A percentile compares a stretch with the other conserved stretches of the same genome.
phyloP scores from a whole-genome alignment of 2,888 invertebrate genomes.

The Ephialtes manifestator region DNA sequence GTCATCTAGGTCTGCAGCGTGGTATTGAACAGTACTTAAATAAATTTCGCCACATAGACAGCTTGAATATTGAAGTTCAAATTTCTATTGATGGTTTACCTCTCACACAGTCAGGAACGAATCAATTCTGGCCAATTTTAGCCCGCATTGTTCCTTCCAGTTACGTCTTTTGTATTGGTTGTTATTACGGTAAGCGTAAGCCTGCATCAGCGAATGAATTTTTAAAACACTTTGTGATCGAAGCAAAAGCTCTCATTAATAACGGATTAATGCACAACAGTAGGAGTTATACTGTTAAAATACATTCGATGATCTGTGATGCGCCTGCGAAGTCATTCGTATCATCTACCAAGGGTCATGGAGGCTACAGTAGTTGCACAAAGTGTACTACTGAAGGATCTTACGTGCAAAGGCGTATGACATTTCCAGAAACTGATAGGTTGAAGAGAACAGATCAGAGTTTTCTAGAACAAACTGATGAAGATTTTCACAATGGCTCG shows the following conservation, averaged over 20 bases:
- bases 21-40: slow-evolving; percentile 21
- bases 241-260: slow-evolving; percentile 57
- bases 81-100: slow-evolving; percentile 69
- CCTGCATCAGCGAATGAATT: slow-evolving; percentile 60
- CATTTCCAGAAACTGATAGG: slow-evolving; percentile 38
- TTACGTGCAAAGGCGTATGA: slow-evolving; percentile 30
- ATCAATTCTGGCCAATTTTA: slow-evolving; percentile 70
- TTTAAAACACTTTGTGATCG: slow-evolving; percentile 68
- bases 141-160: slow-evolving; percentile 37
- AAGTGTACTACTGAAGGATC: slow-evolving; percentile 67
- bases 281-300: slow-evolving; percentile 2
- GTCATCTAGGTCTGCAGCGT: neutral
- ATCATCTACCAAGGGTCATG: slow-evolving; percentile 65
- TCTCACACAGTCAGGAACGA: slow-evolving; percentile 61
- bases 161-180: slow-evolving; percentile 68
- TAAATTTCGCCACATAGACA: neutral
- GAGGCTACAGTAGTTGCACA: slow-evolving; percentile 67
- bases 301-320: slow-evolving; percentile 63
- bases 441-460: slow-evolving; percentile 59
- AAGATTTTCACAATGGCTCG: slow-evolving; percentile 53
- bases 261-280: slow-evolving; percentile 55
- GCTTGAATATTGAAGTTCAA: slow-evolving; percentile 19
- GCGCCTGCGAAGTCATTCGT: slow-evolving; percentile 68
- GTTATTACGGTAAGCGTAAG: slow-evolving; percentile 68
- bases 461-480: slow-evolving; percentile 51